A percentile compares a stretch with the other conserved stretches of the same genome.
phyloP scores from a whole-genome alignment of 2,797 vertebrate species.

The Cynodonichthys magdalenae region DNA sequence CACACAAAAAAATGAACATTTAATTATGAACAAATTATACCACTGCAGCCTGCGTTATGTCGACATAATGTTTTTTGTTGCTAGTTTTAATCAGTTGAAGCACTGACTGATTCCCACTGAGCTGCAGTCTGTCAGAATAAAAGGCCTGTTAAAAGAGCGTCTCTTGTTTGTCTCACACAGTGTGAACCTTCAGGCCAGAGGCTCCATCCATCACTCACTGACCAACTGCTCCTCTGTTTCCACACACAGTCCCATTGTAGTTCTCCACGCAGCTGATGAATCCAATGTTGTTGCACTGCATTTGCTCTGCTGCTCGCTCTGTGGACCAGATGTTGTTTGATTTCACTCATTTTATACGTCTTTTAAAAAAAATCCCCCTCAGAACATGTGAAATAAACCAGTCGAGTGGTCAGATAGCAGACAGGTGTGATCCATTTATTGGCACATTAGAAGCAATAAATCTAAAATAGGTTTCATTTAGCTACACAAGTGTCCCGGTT shows the following conservation, averaged over 20 bases:
- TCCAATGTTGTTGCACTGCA: conserved; percentile 41
- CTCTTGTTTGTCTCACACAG: conserved; percentile 28
- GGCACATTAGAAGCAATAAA: too few species aligned
- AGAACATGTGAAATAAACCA: not conserved
- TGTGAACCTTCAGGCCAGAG: conserved; percentile 29
- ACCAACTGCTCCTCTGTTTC: conserved; percentile 29
- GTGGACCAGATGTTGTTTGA: conserved; percentile 34
- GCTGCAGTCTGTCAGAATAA: conserved; percentile 1
- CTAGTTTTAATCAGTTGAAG: not conserved
- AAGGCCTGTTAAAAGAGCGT: not conserved
- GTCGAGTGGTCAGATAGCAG: not conserved
- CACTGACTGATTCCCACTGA: not conserved
- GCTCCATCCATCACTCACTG: conserved; percentile 28
- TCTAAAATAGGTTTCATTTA: not conserved
- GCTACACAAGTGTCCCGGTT: too few species aligned
- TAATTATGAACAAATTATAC: too few species aligned
- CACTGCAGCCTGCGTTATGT: conserved; percentile 4
- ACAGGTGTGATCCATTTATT: not conserved
- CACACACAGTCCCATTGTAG: conserved; percentile 49
- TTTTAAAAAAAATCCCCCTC: not conserved
- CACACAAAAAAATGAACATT: too few species aligned
- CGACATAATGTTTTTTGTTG: not conserved
- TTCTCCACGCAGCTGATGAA: conserved; percentile 30
- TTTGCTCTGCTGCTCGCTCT: conserved; percentile 17
- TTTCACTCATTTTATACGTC: not conserved